Evolutionary conservation across 2,113 vertebrate species (phyloP).

Genomic region (Sinocyclocheilus maitianheensis): DNA sequence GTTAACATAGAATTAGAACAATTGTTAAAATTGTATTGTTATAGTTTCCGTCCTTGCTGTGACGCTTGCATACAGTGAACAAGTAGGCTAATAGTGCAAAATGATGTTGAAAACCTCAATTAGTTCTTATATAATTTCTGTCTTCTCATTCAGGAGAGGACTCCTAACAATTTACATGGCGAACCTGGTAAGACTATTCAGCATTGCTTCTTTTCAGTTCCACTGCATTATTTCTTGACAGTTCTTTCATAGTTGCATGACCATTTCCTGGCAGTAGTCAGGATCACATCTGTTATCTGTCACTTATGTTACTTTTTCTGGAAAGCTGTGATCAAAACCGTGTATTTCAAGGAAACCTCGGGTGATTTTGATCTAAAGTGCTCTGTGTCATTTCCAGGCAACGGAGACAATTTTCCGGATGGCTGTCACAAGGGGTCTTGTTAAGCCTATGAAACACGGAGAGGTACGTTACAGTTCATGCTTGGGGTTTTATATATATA

Average conservation of each 20-base stretch:
- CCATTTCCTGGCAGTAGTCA: conserved; percentile 19
- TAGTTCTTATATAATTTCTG: neutral
- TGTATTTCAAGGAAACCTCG: conserved; percentile 14
- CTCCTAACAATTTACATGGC: conserved; percentile 99
- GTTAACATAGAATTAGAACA: no score
- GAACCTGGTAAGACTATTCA: conserved; percentile 88
- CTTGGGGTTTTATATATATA: neutral
- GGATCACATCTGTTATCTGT: conserved; percentile 24
- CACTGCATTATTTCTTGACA: neutral
- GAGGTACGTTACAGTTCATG: conserved; percentile 64
- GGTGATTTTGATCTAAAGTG: neutral
- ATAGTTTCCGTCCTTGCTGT: no score
- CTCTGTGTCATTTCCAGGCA: conserved; percentile 64
- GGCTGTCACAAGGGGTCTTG: conserved; percentile 74
- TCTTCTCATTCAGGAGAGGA: conserved; percentile 83
- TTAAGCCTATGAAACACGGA: conserved; percentile 76
- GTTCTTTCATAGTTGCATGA: conserved; percentile 3
- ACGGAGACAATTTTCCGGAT: conserved; percentile 80
- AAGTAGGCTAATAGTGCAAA: no score
- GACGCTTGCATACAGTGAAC: no score
- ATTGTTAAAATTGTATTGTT: no score
- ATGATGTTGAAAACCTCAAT: no score
- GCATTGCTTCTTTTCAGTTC: neutral
- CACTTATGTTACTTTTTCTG: conserved; percentile 21
- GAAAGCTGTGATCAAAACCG: conserved; percentile 4